phyloP scores from a whole-genome alignment of 1,140 invertebrate genomes.

The Leptonema lineaticorne region DNA sequence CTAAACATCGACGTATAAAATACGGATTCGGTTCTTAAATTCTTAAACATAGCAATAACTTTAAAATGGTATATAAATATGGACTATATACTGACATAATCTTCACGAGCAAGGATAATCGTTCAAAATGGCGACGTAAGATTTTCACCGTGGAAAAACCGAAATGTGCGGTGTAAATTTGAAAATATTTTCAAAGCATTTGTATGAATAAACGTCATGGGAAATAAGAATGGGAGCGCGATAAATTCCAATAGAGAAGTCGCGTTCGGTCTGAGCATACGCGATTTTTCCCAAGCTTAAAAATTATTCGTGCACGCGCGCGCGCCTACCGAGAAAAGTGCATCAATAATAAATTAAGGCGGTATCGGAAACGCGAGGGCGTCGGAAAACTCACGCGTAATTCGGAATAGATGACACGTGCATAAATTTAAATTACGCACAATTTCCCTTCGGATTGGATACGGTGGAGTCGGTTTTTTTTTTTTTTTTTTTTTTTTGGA shows the following conservation, averaged over 20 bases:
- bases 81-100: too few species aligned
- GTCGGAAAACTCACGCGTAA: conserved; percentile 25
- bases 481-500: too few species aligned
- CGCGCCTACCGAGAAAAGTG: conserved; percentile 1
- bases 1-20: too few species aligned
- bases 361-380: conserved; percentile 21
- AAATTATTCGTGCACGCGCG: not conserved
- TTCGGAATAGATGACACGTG: conserved; percentile 25
- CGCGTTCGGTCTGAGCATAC: not conserved
- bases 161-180: not conserved
- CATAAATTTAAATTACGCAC: conserved; percentile 42
- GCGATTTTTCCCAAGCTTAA: not conserved
- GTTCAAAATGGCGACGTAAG: too few species aligned
- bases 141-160: not conserved
- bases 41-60: too few species aligned
- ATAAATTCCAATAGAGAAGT: not conserved
- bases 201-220: not conserved
- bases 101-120: too few species aligned
- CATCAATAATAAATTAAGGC: conserved; percentile 27
- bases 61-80: too few species aligned
- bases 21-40: too few species aligned
- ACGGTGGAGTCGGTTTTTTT: too few species aligned
- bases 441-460: too few species aligned
- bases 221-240: not conserved
- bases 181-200: not conserved